These are phyloP conservation scores for Cataglyphis hispanica DNA, from an alignment of 1,140 invertebrate genomes.

Conservation along the genomic window DNA sequence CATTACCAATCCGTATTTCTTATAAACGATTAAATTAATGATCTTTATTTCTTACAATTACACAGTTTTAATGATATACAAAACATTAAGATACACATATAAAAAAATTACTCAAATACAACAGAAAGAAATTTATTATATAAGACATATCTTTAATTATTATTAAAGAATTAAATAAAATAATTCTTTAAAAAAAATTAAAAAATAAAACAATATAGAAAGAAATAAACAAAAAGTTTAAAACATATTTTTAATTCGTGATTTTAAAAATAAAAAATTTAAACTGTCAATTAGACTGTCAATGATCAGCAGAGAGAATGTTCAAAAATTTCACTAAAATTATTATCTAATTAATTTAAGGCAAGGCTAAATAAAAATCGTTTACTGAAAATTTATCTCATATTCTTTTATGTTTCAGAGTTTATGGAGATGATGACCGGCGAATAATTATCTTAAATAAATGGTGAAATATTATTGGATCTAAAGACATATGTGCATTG, in stretches of 20 bases:
- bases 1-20: neutral
- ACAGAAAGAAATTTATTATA: slow-evolving; percentile 5
- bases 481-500: slow-evolving; percentile 61
- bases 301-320: no score
- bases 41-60: neutral
- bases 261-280: no score
- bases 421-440: slow-evolving; percentile 99
- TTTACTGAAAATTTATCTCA: neutral
- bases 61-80: neutral
- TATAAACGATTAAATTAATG: neutral
- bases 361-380: neutral
- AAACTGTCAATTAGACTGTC: no score
- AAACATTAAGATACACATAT: neutral
- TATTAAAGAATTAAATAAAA: no score
- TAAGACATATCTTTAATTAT: no score
- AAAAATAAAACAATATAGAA: no score
- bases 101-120: no score
- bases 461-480: slow-evolving; percentile 26
- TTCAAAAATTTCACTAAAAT: no score
- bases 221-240: no score
- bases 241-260: no score
- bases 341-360: slow-evolving; percentile 9
- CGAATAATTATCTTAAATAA: slow-evolving; percentile 88
- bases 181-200: no score
- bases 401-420: slow-evolving; percentile 89